Evolutionary conservation across 2,797 vertebrate genomes (phyloP).

Genomic region (Pseudochromis fuscus): DNA sequence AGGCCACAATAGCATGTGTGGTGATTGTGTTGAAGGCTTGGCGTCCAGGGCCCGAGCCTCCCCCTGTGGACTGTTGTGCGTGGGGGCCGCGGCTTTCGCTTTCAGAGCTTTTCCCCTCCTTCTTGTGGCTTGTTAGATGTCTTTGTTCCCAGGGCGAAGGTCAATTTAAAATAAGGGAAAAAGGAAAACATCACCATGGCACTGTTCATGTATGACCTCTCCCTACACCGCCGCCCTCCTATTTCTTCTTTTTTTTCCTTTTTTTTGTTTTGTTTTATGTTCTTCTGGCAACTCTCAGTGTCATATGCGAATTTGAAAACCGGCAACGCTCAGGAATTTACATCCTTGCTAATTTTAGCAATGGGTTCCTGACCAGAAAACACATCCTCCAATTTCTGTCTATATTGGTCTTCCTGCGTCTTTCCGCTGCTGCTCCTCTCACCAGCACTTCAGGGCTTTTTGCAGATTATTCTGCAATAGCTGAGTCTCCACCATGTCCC

Average conservation of each 20-base stretch:
- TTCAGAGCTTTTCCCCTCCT: constrained; percentile 73
- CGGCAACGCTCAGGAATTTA: constrained; percentile 84
- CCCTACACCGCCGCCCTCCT: constrained; percentile 68
- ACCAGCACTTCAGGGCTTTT: constrained; percentile 46
- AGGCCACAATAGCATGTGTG: constrained; percentile 84
- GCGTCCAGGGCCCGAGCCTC: constrained; percentile 69
- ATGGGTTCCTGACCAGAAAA: constrained; percentile 88
- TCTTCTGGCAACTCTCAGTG: constrained; percentile 73
- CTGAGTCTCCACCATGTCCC: constrained; percentile 43
- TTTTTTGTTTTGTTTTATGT: constrained; percentile 62
- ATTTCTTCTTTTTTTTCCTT: constrained; percentile 43
- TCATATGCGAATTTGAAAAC: constrained; percentile 71
- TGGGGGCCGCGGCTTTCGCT: constrained; percentile 77
- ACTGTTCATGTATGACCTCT: constrained; percentile 76
- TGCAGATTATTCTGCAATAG: constrained; percentile 48
- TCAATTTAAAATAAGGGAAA: constrained; percentile 71
- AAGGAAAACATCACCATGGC: constrained; percentile 68
- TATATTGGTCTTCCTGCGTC: constrained; percentile 84
- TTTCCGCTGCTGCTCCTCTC: constrained; percentile 59
- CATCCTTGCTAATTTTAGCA: constrained; percentile 87
- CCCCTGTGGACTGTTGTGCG: constrained; percentile 72
- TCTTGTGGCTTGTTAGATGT: constrained; percentile 80
- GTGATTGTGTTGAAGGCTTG: constrained; percentile 82
- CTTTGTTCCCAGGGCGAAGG: constrained; percentile 76
- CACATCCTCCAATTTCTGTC: constrained; percentile 88